Percentiles rank a stretch among this genome's conserved stretches.
Evolutionary conservation across 2,888 invertebrate genomes (phyloP).

Genomic region (Sesia bembeciformis): DNA sequence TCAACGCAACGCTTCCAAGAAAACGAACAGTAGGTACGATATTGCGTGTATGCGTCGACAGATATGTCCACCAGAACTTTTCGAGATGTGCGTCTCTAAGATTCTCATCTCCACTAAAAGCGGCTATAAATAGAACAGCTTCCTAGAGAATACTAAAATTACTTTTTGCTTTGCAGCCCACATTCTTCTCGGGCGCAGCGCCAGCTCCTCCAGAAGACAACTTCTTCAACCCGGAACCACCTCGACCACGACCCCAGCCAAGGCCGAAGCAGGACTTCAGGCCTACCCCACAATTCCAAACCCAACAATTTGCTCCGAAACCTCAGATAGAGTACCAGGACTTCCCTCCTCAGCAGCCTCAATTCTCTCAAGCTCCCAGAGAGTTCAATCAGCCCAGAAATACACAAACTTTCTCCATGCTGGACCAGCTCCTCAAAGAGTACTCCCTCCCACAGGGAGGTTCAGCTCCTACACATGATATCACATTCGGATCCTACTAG

Average conservation of each 20-base stretch:
- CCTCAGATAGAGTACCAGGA: constrained; percentile 7
- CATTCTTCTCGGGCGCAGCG: constrained; percentile 61
- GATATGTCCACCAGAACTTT: too few relatives aligned
- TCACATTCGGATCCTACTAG: constrained; percentile 87
- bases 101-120: too few relatives aligned
- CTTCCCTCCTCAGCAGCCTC: constrained; percentile 18
- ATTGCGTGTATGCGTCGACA: too few relatives aligned
- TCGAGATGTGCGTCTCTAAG: too few relatives aligned
- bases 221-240: constrained; percentile 52
- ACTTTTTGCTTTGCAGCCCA: constrained; percentile 35
- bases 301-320: constrained; percentile 21
- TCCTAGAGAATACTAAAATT: too few relatives aligned
- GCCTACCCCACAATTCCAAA: constrained; percentile 23
- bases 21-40: too few relatives aligned
- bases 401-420: constrained; percentile 58
- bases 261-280: constrained; percentile 51
- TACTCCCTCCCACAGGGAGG: constrained; percentile 83
- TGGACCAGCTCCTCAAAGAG: constrained; percentile 87
- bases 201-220: constrained; percentile 36
- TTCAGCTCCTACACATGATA: constrained; percentile 83
- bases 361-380: constrained; percentile 10
- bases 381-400: constrained; percentile 26
- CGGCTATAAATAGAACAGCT: too few relatives aligned
- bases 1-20: too few relatives aligned
- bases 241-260: constrained; percentile 30